These are phyloP conservation scores for Orycteropus afer DNA, from an alignment of 2,113 vertebrate species.

Conservation along the genomic window DNA sequence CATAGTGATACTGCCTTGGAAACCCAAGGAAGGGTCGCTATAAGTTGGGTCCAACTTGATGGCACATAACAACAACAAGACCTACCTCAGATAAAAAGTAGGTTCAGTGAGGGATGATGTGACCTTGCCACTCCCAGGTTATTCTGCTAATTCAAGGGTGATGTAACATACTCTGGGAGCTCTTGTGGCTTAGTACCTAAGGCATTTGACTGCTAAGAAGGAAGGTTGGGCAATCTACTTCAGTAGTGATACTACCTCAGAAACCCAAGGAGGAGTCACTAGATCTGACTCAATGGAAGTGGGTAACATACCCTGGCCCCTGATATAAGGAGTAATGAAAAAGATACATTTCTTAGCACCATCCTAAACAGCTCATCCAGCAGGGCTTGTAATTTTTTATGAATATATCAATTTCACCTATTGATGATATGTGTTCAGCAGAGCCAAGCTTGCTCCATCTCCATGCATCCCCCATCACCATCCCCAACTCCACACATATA, in stretches of 20 bases:
- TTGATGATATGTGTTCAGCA: constrained; percentile 39
- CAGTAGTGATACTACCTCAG: too few species aligned
- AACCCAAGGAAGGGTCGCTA: too few species aligned
- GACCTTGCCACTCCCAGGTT: background rate
- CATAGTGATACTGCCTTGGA: too few species aligned
- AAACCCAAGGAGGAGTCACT: too few species aligned
- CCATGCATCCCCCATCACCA: background rate
- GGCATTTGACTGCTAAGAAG: too few species aligned
- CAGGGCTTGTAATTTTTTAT: constrained; percentile 52
- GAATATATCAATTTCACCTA: constrained; percentile 26
- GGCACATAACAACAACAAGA: too few species aligned
- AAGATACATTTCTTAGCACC: constrained; percentile 20
- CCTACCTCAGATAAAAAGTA: background rate
- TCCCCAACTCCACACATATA: background rate
- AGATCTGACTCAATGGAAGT: too few species aligned
- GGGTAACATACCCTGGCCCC: background rate
- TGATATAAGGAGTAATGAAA: background rate
- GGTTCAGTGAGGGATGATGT: background rate
- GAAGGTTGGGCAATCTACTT: too few species aligned
- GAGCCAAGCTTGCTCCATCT: constrained; percentile 36
- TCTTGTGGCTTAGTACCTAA: too few species aligned
- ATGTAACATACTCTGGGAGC: background rate
- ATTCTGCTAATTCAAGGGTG: background rate
- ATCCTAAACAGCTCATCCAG: constrained; percentile 51
- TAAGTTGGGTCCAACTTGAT: too few species aligned